Percentiles rank a stretch among this genome's conserved stretches.
phyloP scores from a whole-genome alignment of 2,888 invertebrate genomes.

The Ceriagrion tenellum region DNA sequence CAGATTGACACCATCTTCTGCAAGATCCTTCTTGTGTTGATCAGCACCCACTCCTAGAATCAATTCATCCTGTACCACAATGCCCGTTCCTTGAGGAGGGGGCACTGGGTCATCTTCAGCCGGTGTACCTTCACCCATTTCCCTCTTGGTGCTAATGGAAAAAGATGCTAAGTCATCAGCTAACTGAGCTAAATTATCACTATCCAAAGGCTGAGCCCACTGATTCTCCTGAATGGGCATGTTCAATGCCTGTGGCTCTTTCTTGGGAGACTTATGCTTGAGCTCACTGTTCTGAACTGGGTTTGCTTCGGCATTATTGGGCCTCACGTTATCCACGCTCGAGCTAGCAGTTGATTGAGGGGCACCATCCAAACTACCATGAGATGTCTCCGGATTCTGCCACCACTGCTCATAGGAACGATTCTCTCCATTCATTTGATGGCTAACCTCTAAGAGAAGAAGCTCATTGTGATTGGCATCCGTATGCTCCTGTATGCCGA shows the following conservation, averaged over 20 bases:
- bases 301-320: not conserved
- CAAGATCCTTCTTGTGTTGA: conserved; percentile 49
- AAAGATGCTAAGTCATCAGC: conserved; percentile 49
- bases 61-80: not conserved
- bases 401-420: conserved; percentile 47
- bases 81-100: not conserved
- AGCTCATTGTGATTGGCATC: conserved; percentile 60
- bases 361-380: conserved; percentile 5
- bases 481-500: conserved; percentile 18
- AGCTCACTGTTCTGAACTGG: not conserved
- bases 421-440: conserved; percentile 38
- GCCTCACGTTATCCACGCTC: not conserved
- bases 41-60: not conserved
- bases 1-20: conserved; percentile 78
- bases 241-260: not conserved
- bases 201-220: conserved; percentile 30
- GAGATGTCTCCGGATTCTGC: not conserved
- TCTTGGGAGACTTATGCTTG: conserved; percentile 11
- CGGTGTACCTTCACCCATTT: conserved; percentile 61
- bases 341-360: not conserved
- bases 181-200: conserved; percentile 28
- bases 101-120: conserved; percentile 47
- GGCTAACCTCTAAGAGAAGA: conserved; percentile 40
- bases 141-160: conserved; percentile 39
- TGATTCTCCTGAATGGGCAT: not conserved